Evolutionary conservation across 2,888 invertebrate species (phyloP).

Genomic region (Agelastica alni): DNA sequence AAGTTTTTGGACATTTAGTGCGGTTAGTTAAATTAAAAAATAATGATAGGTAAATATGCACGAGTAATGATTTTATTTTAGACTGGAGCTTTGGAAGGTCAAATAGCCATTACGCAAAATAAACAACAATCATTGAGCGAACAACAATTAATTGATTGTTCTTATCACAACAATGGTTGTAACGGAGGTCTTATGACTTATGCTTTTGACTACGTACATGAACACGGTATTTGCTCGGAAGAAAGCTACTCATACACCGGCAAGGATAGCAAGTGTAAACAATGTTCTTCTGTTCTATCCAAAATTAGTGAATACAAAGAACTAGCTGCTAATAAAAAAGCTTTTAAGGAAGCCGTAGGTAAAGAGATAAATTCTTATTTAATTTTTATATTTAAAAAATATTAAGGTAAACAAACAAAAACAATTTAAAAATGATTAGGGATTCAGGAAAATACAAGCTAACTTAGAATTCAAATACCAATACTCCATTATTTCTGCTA

Average conservation of each 20-base stretch:
- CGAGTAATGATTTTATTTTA: slow-evolving; percentile 47
- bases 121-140: slow-evolving; percentile 77
- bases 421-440: no score
- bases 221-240: slow-evolving; percentile 84
- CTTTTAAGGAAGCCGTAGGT: slow-evolving; percentile 5
- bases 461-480: no score
- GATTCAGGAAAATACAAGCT: no score
- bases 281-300: background rate
- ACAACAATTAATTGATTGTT: slow-evolving; percentile 84
- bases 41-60: background rate
- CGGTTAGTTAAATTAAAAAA: slow-evolving; percentile 5
- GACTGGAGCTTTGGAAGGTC: slow-evolving; percentile 88
- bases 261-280: slow-evolving; percentile 17
- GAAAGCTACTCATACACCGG: slow-evolving; percentile 72
- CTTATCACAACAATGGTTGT: slow-evolving; percentile 77
- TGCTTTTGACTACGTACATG: slow-evolving; percentile 78
- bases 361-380: no score
- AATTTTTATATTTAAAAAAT: no score
- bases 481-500: no score
- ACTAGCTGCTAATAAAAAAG: background rate
- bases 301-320: background rate
- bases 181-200: slow-evolving; percentile 78
- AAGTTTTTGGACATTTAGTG: slow-evolving; percentile 13
- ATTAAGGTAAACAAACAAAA: no score
- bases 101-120: slow-evolving; percentile 81